Evolutionary conservation across 2,797 vertebrate genomes (phyloP), one percentile per base, ranked within the genome.

Genomic region (Tokudaia muenninki): DNA sequence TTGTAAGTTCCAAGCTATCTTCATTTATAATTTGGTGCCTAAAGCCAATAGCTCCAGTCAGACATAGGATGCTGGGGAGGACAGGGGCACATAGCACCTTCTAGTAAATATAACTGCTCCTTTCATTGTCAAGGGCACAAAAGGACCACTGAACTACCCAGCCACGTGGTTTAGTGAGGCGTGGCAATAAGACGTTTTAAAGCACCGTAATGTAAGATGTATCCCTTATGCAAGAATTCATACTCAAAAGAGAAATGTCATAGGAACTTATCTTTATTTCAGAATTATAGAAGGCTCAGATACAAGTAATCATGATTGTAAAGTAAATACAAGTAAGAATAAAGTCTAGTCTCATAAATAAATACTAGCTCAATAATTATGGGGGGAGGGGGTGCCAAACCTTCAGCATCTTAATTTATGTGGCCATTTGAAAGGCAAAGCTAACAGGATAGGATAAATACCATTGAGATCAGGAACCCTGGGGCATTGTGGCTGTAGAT

Each of bases 291-390:
- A 90, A 79, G 50, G 19, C 87, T 83, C 50, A 83, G 34, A 77
- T 65, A 87, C 2, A 7, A 57, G 87, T 67, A 92, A 84, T 10
- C 61, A 93, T 65, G 37, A 89, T 52, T 87, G 50, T 77, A 94
- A 90, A 89, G 59, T 84, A 90, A 90, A 78, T n/a, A 94, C 31
- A 87, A 87, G 44, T 88, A 74, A 92, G 22, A 94, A 91, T 57
- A 12, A 91, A 95, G 50, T 74, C 65, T 34, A 78, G 59, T 63
- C 44, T 65, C 31, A 61, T 61, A 61, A 22, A 61, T 61, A 24
- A 61, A 83, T 63, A 26, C 3, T n/a, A 72, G 37, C 3, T 78
- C 52, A 96, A 6, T 19, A 67, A 70, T 79, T 70, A 22, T 10
- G 65, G 34, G 13, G 41, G 41, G 41, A 3, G 41, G 41, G 86